Evolutionary conservation across 2,113 vertebrate genomes (phyloP).

Genomic region (Tachysurus fulvidraco): DNA sequence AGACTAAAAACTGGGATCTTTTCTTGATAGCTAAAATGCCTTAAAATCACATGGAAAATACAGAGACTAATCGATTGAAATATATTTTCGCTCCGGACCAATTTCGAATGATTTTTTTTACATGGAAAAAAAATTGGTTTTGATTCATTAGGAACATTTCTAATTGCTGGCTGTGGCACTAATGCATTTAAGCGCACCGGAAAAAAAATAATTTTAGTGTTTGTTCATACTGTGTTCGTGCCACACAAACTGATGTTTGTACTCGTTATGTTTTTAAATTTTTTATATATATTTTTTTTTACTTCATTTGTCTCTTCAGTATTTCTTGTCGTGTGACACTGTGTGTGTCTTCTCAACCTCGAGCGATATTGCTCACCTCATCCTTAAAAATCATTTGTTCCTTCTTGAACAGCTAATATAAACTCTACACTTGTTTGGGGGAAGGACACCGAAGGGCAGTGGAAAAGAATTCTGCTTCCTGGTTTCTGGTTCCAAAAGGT

Average conservation of each 20-base stretch:
- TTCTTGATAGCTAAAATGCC: background rate
- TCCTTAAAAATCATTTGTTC: background rate
- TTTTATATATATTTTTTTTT: no score
- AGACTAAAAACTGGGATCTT: background rate
- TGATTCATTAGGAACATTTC: background rate
- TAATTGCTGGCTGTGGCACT: background rate
- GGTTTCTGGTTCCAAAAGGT: background rate
- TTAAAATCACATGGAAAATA: background rate
- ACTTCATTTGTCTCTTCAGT: background rate
- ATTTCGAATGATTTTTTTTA: background rate
- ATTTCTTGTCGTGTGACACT: background rate
- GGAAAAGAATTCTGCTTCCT: background rate
- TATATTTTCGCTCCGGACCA: background rate
- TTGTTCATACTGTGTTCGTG: background rate
- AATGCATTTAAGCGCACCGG: background rate
- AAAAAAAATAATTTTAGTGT: background rate
- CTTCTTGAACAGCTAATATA: background rate
- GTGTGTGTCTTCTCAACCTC: background rate
- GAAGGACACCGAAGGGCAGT: background rate
- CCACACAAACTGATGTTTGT: no score
- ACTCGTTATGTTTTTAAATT: background rate
- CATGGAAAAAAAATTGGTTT: background rate
- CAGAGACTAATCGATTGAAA: background rate
- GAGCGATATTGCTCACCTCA: background rate
- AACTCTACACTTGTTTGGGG: background rate